Evolutionary conservation across 1,140 invertebrate genomes (phyloP).

Genomic region (Leptinotarsa defecta): DNA sequence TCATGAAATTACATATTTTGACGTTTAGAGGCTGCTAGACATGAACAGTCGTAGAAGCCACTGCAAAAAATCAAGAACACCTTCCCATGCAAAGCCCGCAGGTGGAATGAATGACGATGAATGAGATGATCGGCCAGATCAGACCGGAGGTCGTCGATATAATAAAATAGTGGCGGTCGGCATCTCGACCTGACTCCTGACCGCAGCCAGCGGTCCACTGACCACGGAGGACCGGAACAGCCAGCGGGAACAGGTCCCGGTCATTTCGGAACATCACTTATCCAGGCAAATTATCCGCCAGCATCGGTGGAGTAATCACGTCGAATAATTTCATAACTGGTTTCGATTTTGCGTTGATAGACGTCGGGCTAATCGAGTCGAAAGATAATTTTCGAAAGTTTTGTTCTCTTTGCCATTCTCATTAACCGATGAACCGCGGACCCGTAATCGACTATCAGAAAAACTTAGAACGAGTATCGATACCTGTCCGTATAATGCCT

Average conservation of each 20-base stretch:
- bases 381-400: conserved; percentile 53
- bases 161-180: not conserved
- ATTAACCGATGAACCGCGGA: conserved; percentile 39
- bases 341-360: conserved; percentile 54
- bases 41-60: not conserved
- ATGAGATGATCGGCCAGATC: no score
- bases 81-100: not conserved
- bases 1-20: conserved; percentile 29
- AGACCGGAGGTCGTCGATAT: not conserved
- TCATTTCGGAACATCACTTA: conserved; percentile 29
- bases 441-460: conserved; percentile 7
- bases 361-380: conserved; percentile 50
- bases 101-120: no score
- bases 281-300: conserved; percentile 51
- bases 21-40: not conserved
- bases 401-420: conserved; percentile 55
- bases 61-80: not conserved
- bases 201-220: not conserved
- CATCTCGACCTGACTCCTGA: conserved; percentile 1
- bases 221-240: not conserved
- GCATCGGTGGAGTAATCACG: conserved; percentile 48
- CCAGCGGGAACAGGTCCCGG: conserved; percentile 15
- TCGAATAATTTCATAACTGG: conserved; percentile 54
- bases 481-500: conserved; percentile 30
- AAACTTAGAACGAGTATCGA: conserved; percentile 29